These are phyloP conservation scores for Albula glossodonta DNA, from an alignment of 2,113 vertebrate genomes.

Conservation along the genomic window DNA sequence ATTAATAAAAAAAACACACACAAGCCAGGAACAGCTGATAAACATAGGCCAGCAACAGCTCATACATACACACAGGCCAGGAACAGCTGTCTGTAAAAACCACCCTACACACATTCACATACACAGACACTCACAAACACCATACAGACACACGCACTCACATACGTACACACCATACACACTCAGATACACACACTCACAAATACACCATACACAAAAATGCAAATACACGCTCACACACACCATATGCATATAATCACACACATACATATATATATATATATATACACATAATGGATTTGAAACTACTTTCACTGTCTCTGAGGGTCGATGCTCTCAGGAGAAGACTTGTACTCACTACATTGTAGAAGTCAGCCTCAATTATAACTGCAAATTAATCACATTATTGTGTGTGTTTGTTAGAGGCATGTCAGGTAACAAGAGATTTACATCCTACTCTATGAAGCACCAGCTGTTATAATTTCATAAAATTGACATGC, in stretches of 20 bases:
- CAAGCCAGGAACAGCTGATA: too few relatives aligned
- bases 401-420: background rate
- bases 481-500: too few relatives aligned
- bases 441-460: background rate
- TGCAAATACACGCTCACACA: slow-evolving; percentile 9
- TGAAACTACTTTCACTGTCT: background rate
- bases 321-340: background rate
- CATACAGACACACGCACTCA: background rate
- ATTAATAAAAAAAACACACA: background rate
- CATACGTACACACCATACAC: background rate
- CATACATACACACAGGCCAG: too few relatives aligned
- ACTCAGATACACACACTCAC: slow-evolving; percentile 41
- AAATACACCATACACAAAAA: slow-evolving; percentile 40
- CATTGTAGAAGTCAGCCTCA: background rate
- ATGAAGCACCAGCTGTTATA: too few relatives aligned
- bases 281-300: slow-evolving; percentile 16
- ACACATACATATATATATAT: slow-evolving; percentile 1
- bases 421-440: background rate
- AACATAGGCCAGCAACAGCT: too few relatives aligned
- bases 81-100: background rate
- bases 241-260: background rate
- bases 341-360: background rate
- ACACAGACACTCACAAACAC: slow-evolving; percentile 41
- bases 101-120: slow-evolving; percentile 2
- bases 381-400: background rate